Percentiles rank a stretch among this genome's conserved stretches.
Evolutionary conservation across 2,888 invertebrate genomes (phyloP).

Genomic region (Herminia tarsipennalis): DNA sequence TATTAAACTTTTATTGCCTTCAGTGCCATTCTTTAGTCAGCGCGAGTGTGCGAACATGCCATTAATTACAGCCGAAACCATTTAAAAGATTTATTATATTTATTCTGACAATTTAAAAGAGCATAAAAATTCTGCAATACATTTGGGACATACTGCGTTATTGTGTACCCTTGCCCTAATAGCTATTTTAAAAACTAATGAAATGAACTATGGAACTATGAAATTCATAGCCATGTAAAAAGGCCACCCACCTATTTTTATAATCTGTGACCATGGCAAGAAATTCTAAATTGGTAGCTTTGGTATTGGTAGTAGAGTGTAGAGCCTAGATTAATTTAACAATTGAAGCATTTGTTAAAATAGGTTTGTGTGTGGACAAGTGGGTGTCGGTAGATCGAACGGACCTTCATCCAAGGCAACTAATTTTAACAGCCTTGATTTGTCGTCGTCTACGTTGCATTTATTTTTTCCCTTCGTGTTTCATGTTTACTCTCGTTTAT

Average conservation of each 20-base stretch:
- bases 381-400: slow-evolving; percentile 37
- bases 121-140: slow-evolving; percentile 54
- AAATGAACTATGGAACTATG: neutral
- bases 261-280: too few relatives aligned
- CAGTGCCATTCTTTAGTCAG: slow-evolving; percentile 71
- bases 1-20: slow-evolving; percentile 77
- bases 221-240: too few relatives aligned
- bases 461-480: slow-evolving; percentile 59
- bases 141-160: slow-evolving; percentile 40
- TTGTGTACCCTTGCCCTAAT: slow-evolving; percentile 31
- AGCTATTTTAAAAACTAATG: slow-evolving; percentile 5
- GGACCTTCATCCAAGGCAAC: slow-evolving; percentile 22
- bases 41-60: slow-evolving; percentile 71
- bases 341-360: neutral
- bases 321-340: too few relatives aligned
- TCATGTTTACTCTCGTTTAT: slow-evolving; percentile 74
- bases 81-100: slow-evolving; percentile 78
- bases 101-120: slow-evolving; percentile 65
- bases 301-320: too few relatives aligned
- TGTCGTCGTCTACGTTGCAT: slow-evolving; percentile 56
- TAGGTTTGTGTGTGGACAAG: slow-evolving; percentile 31
- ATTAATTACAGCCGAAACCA: slow-evolving; percentile 78
- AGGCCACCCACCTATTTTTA: too few relatives aligned
- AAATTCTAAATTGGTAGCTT: too few relatives aligned
- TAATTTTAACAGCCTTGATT: slow-evolving; percentile 74